Evolutionary conservation across 2,888 invertebrate species (phyloP), one percentile per base, ranked within the genome.

Genomic region (Parelbella ahira): DNA sequence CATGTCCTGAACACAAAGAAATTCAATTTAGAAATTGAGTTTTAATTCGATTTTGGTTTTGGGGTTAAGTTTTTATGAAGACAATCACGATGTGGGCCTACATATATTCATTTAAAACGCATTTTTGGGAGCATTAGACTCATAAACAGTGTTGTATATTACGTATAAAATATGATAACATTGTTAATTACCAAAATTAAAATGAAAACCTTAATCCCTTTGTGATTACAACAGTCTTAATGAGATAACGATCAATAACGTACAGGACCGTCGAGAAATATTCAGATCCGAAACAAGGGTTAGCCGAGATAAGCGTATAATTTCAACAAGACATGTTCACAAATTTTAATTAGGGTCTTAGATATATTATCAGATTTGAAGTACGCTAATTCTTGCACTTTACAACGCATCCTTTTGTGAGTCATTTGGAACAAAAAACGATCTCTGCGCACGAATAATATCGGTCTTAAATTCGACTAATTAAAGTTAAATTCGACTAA

Each of bases 401-500:
- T 20, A 39, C 39, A 39, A 20, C 10, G 38, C 24, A 25, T 34
- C 18, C 11, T 32, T 32, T 28, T 29, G 15, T 37, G 9, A 29
- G 12, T 37, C 28, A 28, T 37, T 20, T 24, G 6, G 19, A n/a
- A 24, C 36, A 49, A 50, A 50, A 54, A 51, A 28, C 21, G 13
- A 30, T 43, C 44, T 38, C 42, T 24, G 43, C 23, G 29, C 42
- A 32, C 47, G 25, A 44, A 32, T 44, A 46, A 48, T 36, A 37
- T 43, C 36, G 47, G 37, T 28, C 41, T 52, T 47, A 51, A 50
- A 47, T 38, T 51, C 24, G 5, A 41, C 49, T 52, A 56, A 56
- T 57, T 53, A 52, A 43, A 48, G 36, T 50, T 50, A 56, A 58
- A 54, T 54, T 37, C 45, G 38, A 56, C 53, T 61, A 62, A 64